Percentiles rank a stretch among this genome's conserved stretches.
These are phyloP conservation scores for Tyto alba DNA, from an alignment of 2,113 vertebrate species.

Conservation along the genomic window DNA sequence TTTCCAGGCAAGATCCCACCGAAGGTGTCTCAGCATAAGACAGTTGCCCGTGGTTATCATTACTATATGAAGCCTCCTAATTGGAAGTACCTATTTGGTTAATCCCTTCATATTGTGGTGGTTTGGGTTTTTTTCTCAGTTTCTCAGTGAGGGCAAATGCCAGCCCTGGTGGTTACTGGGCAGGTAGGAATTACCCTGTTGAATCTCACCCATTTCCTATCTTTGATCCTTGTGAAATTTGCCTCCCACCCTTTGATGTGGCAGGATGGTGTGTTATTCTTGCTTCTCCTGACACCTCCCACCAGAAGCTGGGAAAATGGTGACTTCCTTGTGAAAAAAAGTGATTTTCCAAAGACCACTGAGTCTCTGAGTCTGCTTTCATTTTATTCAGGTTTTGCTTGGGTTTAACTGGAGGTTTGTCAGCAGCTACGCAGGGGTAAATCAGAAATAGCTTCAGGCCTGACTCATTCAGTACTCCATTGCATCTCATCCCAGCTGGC, in stretches of 20 bases:
- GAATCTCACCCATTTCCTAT: background rate
- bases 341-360: background rate
- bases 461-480: background rate
- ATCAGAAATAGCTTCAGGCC: background rate
- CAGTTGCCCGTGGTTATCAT: background rate
- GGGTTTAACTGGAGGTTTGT: background rate
- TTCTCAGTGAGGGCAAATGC: background rate
- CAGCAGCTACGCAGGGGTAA: background rate
- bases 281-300: background rate
- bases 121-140: background rate
- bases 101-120: background rate
- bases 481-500: background rate
- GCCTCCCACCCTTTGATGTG: background rate
- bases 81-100: background rate
- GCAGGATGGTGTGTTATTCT: background rate
- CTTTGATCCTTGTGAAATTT: background rate
- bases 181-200: background rate
- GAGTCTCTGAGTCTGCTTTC: background rate
- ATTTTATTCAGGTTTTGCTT: background rate
- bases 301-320: background rate
- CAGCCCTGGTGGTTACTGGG: background rate
- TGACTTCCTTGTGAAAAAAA: background rate
- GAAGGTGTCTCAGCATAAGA: background rate
- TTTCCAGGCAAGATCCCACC: rapidly evolving
- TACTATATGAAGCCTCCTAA: background rate